phyloP scores from a whole-genome alignment of 2,888 invertebrate species.

The Leptinotarsa haldemani region DNA sequence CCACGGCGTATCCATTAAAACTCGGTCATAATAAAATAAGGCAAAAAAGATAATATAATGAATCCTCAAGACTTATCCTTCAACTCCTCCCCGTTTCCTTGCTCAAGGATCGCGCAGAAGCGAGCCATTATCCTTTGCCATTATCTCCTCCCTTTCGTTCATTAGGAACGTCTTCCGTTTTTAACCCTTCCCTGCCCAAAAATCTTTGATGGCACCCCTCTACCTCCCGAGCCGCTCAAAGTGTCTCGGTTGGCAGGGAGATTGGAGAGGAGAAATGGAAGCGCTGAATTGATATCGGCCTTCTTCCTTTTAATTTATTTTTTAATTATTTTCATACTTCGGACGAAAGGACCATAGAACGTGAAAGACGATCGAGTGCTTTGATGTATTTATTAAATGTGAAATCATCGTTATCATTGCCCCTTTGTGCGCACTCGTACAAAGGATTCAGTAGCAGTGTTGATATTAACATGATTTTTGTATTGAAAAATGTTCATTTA shows the following conservation, averaged over 20 bases:
- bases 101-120: slow-evolving; percentile 58
- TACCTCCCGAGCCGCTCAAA: not conserved
- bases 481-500: not conserved
- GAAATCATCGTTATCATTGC: not conserved
- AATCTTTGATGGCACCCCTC: slow-evolving; percentile 31
- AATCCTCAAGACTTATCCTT: slow-evolving; percentile 52
- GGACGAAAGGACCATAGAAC: slow-evolving; percentile 1
- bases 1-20: slow-evolving; percentile 44
- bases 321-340: slow-evolving; percentile 6
- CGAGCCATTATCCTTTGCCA: slow-evolving; percentile 64
- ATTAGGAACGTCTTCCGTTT: slow-evolving; percentile 60
- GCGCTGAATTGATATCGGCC: not conserved
- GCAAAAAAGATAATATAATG: slow-evolving; percentile 51
- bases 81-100: slow-evolving; percentile 56
- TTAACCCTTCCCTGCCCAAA: slow-evolving; percentile 44
- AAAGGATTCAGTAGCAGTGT: not conserved
- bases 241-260: not conserved
- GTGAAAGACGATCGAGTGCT: not conserved
- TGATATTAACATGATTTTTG: not conserved
- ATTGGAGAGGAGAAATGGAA: not conserved
- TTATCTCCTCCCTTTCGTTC: slow-evolving; percentile 65
- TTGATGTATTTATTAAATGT: slow-evolving; percentile 12
- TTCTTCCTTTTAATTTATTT: slow-evolving; percentile 11
- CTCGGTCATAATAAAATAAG: slow-evolving; percentile 49
- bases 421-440: not conserved